These are phyloP conservation scores for Lasioglossum albipes DNA, from an alignment of 1,140 invertebrate species.

Conservation along the genomic window DNA sequence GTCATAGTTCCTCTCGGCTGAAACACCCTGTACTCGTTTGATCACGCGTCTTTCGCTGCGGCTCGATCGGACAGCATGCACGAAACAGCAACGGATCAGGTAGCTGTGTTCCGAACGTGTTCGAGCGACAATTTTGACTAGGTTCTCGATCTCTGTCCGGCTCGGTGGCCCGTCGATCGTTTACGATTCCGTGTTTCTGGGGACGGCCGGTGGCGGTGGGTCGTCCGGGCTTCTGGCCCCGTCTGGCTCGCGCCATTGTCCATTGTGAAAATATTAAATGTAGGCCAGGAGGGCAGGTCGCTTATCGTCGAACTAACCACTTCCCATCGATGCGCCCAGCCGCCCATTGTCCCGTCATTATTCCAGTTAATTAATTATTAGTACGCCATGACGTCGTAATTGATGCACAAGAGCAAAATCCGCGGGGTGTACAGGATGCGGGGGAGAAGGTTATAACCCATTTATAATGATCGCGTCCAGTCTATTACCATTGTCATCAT, in stretches of 20 bases:
- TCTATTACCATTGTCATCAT: conserved; percentile 71
- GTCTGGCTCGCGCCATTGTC: conserved; percentile 20
- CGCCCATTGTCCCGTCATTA: conserved; percentile 78
- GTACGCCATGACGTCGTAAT: conserved; percentile 76
- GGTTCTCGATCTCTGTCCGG: background rate
- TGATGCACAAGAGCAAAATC: conserved; percentile 73
- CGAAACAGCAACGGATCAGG: too few relatives aligned
- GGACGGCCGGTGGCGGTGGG: too few relatives aligned
- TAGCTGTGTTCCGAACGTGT: too few relatives aligned
- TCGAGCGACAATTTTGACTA: background rate
- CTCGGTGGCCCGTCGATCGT: too few relatives aligned
- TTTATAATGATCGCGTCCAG: conserved; percentile 71
- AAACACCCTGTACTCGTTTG: too few relatives aligned
- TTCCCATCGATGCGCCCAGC: conserved; percentile 70
- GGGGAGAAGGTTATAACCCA: conserved; percentile 74
- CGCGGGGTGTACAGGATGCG: conserved; percentile 74
- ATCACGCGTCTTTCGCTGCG: too few relatives aligned
- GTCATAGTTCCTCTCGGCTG: too few relatives aligned
- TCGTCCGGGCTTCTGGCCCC: conserved; percentile 2
- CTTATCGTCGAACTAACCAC: conserved; percentile 71
- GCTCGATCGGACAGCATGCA: too few relatives aligned
- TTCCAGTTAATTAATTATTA: conserved; percentile 77
- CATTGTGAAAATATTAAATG: conserved; percentile 69
- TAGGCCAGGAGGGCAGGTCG: conserved; percentile 75
- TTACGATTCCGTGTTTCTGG: too few relatives aligned